phyloP scores from a whole-genome alignment of 2,888 invertebrate genomes.

The Sphaeridia pumilis region DNA sequence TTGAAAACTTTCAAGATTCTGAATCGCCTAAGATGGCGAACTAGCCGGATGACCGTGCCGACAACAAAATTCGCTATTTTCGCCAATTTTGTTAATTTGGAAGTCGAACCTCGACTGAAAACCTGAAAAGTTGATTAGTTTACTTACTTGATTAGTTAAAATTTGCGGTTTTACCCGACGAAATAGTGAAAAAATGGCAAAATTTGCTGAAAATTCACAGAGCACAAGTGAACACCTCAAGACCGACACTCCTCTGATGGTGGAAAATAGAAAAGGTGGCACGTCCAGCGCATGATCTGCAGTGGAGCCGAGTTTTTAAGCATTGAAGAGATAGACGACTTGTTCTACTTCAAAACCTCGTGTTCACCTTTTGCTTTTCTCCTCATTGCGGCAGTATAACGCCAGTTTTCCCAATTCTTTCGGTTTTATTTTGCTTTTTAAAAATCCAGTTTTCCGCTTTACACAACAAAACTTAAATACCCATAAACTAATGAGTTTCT shows the following conservation, averaged over 20 bases:
- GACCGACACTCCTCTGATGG: slow-evolving; percentile 11
- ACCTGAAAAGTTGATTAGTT: background rate
- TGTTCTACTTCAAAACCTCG: too few relatives aligned
- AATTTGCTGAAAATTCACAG: slow-evolving; percentile 3
- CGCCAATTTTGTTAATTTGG: too few relatives aligned
- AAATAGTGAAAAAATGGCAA: background rate
- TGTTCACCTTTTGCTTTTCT: too few relatives aligned
- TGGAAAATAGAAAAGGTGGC: background rate
- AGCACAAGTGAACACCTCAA: slow-evolving; percentile 4
- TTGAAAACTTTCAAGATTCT: background rate
- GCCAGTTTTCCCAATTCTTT: too few relatives aligned
- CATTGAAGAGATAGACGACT: too few relatives aligned
- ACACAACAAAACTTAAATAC: too few relatives aligned
- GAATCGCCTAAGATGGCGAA: slow-evolving; percentile 4
- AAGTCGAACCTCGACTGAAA: too few relatives aligned
- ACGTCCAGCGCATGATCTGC: slow-evolving; percentile 5
- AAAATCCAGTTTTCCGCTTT: too few relatives aligned
- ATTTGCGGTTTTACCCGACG: background rate
- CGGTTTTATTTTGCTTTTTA: too few relatives aligned
- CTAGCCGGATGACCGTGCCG: slow-evolving; percentile 3
- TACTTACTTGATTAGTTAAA: slow-evolving; percentile 6
- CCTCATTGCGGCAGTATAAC: too few relatives aligned
- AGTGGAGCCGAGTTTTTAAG: too few relatives aligned
- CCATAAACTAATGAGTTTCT: too few relatives aligned
- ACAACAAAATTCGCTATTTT: background rate